Evolutionary conservation across 2,888 invertebrate species (phyloP).

Genomic region (Latrodectus hesperus): DNA sequence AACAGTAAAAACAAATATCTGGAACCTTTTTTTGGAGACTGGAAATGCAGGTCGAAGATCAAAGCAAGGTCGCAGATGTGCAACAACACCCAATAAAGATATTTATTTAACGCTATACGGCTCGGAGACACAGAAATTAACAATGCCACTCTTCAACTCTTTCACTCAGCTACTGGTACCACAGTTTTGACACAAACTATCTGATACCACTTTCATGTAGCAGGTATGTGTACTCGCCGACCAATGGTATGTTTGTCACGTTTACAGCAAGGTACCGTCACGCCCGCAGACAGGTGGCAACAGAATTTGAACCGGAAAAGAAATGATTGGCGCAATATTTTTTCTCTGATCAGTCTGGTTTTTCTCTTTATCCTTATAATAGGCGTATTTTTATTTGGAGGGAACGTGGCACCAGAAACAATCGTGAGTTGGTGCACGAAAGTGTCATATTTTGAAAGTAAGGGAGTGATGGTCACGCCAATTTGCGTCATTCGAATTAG

Average conservation of each 20-base stretch:
- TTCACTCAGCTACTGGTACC: conserved; percentile 10
- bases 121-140: conserved; percentile 11
- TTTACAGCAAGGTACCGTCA: conserved; percentile 14
- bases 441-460: not conserved
- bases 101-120: conserved; percentile 8
- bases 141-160: not conserved
- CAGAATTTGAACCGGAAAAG: conserved; percentile 11
- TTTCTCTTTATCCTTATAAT: not conserved
- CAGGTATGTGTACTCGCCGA: not conserved
- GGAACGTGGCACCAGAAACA: conserved; percentile 9
- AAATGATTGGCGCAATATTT: conserved; percentile 14
- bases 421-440: conserved; percentile 4
- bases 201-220: conserved; percentile 1
- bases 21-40: not conserved
- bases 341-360: not conserved
- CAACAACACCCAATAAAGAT: conserved; percentile 24
- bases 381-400: conserved; percentile 16
- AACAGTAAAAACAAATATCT: too few relatives aligned
- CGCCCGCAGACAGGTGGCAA: conserved; percentile 6
- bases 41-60: conserved; percentile 9
- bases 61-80: conserved; percentile 8
- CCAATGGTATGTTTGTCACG: conserved; percentile 3
- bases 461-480: not conserved
- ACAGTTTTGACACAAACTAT: conserved; percentile 10
- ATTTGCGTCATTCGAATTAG: conserved; percentile 4